Base-by-base conservation (phyloP, 1,140 invertebrate species). In the Neotoxoptera formosana region DNA sequence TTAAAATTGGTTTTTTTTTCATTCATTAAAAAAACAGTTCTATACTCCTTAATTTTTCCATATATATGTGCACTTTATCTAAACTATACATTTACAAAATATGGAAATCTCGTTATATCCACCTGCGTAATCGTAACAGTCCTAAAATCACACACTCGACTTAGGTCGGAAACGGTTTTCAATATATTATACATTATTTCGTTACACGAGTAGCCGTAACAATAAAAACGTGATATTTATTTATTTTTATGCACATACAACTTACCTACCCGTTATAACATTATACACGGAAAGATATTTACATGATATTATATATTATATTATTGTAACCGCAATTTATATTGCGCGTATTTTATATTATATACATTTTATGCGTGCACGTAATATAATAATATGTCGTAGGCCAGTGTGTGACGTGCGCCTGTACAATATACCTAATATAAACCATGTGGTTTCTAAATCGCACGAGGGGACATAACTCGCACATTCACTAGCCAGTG, bases 361-460 rank as follows among this genome's bases (percentile, higher is more conserved):
- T 76, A 14, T 76, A 76, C 11, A 76, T 83, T 83, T 83, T 83
- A 83, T 83, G 23, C n/a, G n/a, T 45, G 41, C 41, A 45, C 83
- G 45, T 41, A 47, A 84, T 45, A 84, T 41, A 30, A 84, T 41
- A 30, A 45, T 45, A 47, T 47, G 48, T 47, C 36, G 3, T 45
- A 45, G 21, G 30, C 30, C 11, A 41, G 83, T 41, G 83, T 84
- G 23, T 84, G 60, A 67, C 60, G 60, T n/a, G 30, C 60, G 60
- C n/a, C 30, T 76, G 41, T 41, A n/a, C 30, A 76, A n/a, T 76
- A 76, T 30, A 60, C 41, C 41, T 76, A 76, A 76, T 76, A 76
- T 11, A 76, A 76, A 76, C 60, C 23, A 84, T 84, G 83, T 84
- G 36, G 83, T 84, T 84, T 84, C 23, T 84, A 84, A 84, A 84